A percentile compares a stretch with the other conserved stretches of the same genome.
These are phyloP conservation scores for Caenorhabditis sinica DNA, from an alignment of 2,888 invertebrate genomes.

Conservation along the genomic window DNA sequence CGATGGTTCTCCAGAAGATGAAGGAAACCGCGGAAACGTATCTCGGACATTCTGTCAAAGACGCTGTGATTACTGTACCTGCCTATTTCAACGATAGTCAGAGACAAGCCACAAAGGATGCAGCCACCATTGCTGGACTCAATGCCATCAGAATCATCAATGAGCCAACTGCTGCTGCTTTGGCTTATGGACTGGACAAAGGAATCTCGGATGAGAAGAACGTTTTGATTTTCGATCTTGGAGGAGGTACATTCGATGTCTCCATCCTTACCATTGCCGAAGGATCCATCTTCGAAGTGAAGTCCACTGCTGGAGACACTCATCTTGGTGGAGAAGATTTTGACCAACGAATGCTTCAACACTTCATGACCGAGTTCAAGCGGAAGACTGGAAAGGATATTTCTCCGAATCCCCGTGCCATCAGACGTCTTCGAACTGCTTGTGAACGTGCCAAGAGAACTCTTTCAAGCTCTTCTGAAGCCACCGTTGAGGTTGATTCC, in stretches of 20 bases:
- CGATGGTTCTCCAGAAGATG: constrained; percentile 82
- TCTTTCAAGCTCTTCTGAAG: constrained; percentile 86
- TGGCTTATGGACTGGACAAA: constrained; percentile 89
- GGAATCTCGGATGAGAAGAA: constrained; percentile 58
- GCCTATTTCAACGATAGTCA: constrained; percentile 89
- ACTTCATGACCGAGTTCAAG: constrained; percentile 84
- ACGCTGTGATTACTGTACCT: constrained; percentile 94
- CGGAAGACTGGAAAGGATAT: constrained; percentile 91
- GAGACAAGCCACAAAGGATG: constrained; percentile 87
- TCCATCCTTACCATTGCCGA: constrained; percentile 74
- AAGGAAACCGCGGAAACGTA: constrained; percentile 84
- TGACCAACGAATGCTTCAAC: constrained; percentile 82
- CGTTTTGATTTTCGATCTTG: constrained; percentile 2
- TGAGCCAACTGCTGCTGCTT: constrained; percentile 87
- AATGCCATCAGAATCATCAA: constrained; percentile 85
- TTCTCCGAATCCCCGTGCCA: constrained; percentile 91
- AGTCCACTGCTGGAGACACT: constrained; percentile 89
- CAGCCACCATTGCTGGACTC: constrained; percentile 85
- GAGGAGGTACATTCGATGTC: constrained; percentile 46
- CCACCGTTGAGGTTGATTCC: constrained; percentile 90
- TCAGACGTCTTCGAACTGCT: constrained; percentile 93
- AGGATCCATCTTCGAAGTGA: constrained; percentile 70
- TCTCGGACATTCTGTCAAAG: constrained; percentile 77
- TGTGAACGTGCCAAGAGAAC: constrained; percentile 88
- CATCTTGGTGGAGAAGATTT: constrained; percentile 80